Evolutionary conservation across 2,113 vertebrate genomes (phyloP), one percentile per base, ranked within the genome.

Genomic region (Dasypus novemcinctus): DNA sequence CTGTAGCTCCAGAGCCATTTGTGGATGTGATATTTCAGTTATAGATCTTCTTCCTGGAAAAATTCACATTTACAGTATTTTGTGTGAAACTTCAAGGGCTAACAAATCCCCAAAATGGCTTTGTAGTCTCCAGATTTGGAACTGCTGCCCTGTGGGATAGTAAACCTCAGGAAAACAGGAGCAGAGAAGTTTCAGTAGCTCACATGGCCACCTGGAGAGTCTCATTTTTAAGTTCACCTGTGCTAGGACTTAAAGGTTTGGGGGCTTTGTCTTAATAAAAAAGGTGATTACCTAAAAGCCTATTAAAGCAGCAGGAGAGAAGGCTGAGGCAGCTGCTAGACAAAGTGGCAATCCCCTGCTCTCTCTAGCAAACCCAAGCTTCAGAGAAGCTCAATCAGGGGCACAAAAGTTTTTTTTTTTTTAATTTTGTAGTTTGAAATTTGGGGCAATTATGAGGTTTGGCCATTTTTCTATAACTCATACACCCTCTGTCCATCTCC

Each of bases 251-350:
- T 95, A 94, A 95, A 95, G 96, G 82, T 93, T 92, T 83, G 97
- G 87, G 95, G 87, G 78, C 78, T 97, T 96, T 94, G 81, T 97
- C 93, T 97, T 97, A 97, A 97, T 94, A 94, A 96, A 97, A 96
- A 87, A 95, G 79, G 49, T 90, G 93, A 96, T 97, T 97, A 96
- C 92, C 92, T 96, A 89, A 92, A 93, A 96, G 92, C 36, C 83
- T 72, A 68, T 97, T 94, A 97, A 97, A 96, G 61, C 91, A 96
- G 91, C 87, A 93, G 88, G 95, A 76, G 49, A 86, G 88, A 91
- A 71, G 95, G 84, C 96, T 96, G 91, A 97, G 86, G 38, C 96
- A 97, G 94, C 94, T 97, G 94, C 94, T 89, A 91, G 68, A 31
- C 85, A 91, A 79, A 95, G 54, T 78, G 38, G 49, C 31, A 84